Evolutionary conservation across 1,140 invertebrate genomes (phyloP), one percentile per base, ranked within the genome.

Genomic region (Probaryconus sp.): DNA sequence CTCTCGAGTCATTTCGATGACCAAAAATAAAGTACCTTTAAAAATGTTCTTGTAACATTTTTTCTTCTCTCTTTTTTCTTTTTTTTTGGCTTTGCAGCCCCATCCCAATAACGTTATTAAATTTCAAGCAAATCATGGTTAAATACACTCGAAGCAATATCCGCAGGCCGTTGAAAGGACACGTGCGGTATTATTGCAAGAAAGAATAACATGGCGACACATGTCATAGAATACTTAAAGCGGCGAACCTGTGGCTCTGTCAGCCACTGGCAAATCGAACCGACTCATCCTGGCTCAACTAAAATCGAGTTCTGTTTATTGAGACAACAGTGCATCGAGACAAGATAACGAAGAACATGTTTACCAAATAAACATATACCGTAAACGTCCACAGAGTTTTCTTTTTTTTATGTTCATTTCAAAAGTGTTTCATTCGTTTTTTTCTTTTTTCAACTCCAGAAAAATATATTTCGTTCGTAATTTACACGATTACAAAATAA

Each of bases 171-270:
- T 13, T 63, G 71, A 70, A 76, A 65, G 53, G 60, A 71, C 63
- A 76, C 68, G 63, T 63, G 61, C 74, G 48, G 56, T 79, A 79
- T 78, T 79, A 78, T 78, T 76, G 48, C 70, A 72, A 76, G 72
- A 71, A 78, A 76, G 63, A 79, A 79, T 79, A 79, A 79, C 75
- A 77, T 53, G 64, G 71, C 42, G 74, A 79, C 74, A 71, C 33
- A 70, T 65, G 51, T 70, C 63, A 65, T 37, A 7, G 21, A 60
- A 58, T 35, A 50, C 64, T 68, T 53, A 20, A 63, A 64, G 16
- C 68, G 38, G 26, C 50, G 38, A 53, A 65, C 50, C 67, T 69
- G 69, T 58, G 53, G 56, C 30, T 69, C 55, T 6, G 47, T 43
- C 43, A 53, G 37, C 0, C 67, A 35, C 17, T 55, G 9, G 50